These are phyloP conservation scores for Chlorops oryzae DNA, from an alignment of 1,140 invertebrate species.

Conservation along the genomic window DNA sequence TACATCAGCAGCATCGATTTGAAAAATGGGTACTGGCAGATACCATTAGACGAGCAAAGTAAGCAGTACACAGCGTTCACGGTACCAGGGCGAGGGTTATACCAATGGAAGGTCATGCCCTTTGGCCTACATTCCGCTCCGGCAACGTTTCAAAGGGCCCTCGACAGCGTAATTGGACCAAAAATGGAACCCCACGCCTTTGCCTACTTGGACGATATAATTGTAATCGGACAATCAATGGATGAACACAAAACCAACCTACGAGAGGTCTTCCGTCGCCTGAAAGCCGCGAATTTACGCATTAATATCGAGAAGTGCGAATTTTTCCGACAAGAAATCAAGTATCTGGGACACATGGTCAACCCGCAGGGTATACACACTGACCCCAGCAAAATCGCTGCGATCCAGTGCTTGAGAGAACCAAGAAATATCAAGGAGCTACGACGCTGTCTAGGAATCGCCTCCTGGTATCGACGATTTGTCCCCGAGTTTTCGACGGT, in stretches of 20 bases:
- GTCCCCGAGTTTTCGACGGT: constrained; percentile 31
- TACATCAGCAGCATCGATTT: no score
- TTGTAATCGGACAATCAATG: constrained; percentile 34
- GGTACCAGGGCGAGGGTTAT: no score
- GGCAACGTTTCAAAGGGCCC: no score
- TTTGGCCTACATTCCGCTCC: no score
- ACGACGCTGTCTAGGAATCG: constrained; percentile 38
- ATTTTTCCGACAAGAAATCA: constrained; percentile 22
- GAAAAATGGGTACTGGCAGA: no score
- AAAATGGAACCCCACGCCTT: constrained; percentile 21
- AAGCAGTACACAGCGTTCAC: no score
- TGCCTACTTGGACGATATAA: no score
- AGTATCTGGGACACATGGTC: constrained; percentile 34
- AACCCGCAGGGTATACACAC: constrained; percentile 20
- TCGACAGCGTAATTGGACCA: constrained; percentile 23
- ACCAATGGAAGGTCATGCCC: no score
- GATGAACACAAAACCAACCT: constrained; percentile 38
- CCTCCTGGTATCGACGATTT: constrained; percentile 41
- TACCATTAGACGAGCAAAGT: no score
- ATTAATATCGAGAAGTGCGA: constrained; percentile 32
- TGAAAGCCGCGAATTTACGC: constrained; percentile 5
- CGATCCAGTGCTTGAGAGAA: no score
- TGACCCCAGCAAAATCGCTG: constrained; percentile 24
- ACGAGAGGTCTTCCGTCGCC: constrained; percentile 14
- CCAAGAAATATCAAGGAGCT: constrained; percentile 32